phyloP scores from a whole-genome alignment of 2,888 invertebrate genomes.

The Ypsolopha sequella region DNA sequence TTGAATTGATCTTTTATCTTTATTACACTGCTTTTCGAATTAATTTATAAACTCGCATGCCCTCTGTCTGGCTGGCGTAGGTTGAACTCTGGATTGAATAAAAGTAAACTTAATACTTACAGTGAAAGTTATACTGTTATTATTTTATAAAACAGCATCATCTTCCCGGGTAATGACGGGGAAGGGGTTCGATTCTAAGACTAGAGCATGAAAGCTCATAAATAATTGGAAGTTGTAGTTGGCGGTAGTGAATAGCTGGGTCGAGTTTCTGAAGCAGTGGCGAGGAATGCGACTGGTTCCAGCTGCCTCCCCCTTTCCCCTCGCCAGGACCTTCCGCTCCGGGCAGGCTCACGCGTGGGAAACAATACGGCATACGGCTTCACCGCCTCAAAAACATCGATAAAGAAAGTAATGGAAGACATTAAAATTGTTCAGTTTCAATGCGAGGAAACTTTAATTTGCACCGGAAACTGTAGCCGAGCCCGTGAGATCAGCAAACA shows the following conservation, averaged over 20 bases:
- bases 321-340: constrained; percentile 2
- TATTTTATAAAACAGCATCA: no score
- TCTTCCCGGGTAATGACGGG: no score
- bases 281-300: constrained; percentile 34
- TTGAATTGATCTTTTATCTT: no score
- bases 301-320: constrained; percentile 14
- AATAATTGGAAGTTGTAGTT: not conserved
- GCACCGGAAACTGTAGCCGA: constrained; percentile 36
- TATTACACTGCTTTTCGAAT: no score
- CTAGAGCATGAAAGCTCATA: no score
- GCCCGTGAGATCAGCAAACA: constrained; percentile 56
- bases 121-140: no score
- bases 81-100: no score
- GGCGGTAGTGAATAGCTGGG: not conserved
- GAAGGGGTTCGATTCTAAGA: no score
- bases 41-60: no score
- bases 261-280: not conserved
- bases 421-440: not conserved
- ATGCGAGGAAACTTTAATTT: constrained; percentile 3
- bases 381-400: not conserved
- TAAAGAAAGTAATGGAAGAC: not conserved
- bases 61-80: no score
- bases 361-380: constrained; percentile 15
- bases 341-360: constrained; percentile 21
- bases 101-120: no score